Conservation (phyloP, 2,888 invertebrate genomes). For the Leptodirus hochenwartii region DNA sequence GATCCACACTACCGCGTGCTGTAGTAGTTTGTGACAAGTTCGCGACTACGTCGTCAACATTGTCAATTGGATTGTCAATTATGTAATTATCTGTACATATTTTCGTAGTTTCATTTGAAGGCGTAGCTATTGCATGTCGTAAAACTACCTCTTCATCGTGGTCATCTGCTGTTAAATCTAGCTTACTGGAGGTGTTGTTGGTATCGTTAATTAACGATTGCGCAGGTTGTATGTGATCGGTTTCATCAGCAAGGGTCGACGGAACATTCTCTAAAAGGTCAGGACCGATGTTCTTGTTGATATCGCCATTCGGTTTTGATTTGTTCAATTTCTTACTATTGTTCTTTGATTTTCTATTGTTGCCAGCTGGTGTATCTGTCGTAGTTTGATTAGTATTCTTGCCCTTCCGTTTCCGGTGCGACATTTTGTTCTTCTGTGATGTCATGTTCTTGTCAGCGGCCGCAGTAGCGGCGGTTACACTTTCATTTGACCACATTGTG, state of each 20-base stretch:
- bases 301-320: slow-evolving; percentile 5
- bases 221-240: no score
- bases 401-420: slow-evolving; percentile 25
- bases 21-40: slow-evolving; percentile 17
- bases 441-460: slow-evolving; percentile 21
- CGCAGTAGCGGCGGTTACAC: not conserved
- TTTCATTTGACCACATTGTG: slow-evolving; percentile 26
- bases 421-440: slow-evolving; percentile 27
- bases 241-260: no score
- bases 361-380: not conserved
- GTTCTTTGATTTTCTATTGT: no score
- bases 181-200: slow-evolving; percentile 4
- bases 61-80: slow-evolving; percentile 15
- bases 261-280: slow-evolving; percentile 12
- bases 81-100: slow-evolving; percentile 27
- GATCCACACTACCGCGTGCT: no score
- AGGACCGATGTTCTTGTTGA: slow-evolving; percentile 8
- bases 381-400: slow-evolving; percentile 16
- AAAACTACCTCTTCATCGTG: slow-evolving; percentile 8
- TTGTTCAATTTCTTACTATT: not conserved
- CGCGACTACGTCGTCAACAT: slow-evolving; percentile 8
- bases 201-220: no score
- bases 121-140: no score
- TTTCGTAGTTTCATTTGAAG: slow-evolving; percentile 13
- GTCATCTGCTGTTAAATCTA: slow-evolving; percentile 1